Conservation (phyloP, 2,113 vertebrate species). For the Tetrao urogallus region DNA sequence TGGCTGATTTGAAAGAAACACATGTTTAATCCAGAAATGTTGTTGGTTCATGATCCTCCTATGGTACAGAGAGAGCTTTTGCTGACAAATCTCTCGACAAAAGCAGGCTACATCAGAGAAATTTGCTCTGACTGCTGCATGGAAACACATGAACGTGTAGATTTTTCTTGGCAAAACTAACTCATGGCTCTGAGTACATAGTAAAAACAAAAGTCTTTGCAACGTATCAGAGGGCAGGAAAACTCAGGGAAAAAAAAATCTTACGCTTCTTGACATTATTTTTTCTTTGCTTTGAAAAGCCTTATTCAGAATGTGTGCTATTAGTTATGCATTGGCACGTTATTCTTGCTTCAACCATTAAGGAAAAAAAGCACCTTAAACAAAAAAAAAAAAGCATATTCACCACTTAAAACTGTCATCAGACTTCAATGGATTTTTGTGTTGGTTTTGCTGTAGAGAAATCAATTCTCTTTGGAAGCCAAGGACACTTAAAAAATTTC, state of each 20-base stretch:
- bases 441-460: not conserved
- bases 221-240: not conserved
- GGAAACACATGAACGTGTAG: not conserved
- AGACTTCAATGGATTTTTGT: not conserved
- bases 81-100: not conserved
- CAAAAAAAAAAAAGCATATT: not conserved
- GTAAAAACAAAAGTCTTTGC: not conserved
- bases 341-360: not conserved
- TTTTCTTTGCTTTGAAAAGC: not conserved
- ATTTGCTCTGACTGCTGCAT: not conserved
- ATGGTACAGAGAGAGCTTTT: not conserved
- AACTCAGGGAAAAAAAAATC: not conserved
- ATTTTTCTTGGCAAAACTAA: conserved; percentile 25
- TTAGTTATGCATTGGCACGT: not conserved
- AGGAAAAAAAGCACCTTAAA: not conserved
- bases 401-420: not conserved
- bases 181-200: not conserved
- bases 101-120: not conserved
- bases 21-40: not conserved
- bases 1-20: not conserved
- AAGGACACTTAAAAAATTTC: not conserved
- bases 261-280: not conserved
- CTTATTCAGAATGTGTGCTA: not conserved
- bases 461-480: not conserved
- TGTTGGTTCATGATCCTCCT: not conserved